A percentile compares a stretch with the other conserved stretches of the same genome.
Evolutionary conservation across 2,888 invertebrate species (phyloP).

Genomic region (Archaeoteleia sp.): DNA sequence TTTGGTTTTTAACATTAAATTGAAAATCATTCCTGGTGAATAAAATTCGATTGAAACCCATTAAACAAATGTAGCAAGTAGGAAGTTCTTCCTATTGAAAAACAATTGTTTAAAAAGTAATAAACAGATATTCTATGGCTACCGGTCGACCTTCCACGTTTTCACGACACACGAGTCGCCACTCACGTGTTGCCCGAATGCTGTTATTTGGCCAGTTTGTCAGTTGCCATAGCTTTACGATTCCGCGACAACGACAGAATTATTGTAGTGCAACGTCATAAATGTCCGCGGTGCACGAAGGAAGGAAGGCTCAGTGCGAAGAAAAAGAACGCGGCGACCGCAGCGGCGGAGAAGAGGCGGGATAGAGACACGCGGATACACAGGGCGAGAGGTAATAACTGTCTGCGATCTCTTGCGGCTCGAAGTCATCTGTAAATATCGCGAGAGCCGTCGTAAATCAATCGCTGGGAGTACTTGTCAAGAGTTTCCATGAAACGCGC

Average conservation of each 20-base stretch:
- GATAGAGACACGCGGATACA: conserved; percentile 52
- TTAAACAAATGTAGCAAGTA: too few species aligned
- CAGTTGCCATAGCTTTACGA: conserved; percentile 62
- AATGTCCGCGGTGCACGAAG: conserved; percentile 57
- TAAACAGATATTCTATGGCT: too few species aligned
- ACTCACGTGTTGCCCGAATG: too few species aligned
- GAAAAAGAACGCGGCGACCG: conserved; percentile 13
- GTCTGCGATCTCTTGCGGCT: conserved; percentile 59
- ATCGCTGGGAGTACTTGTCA: conserved; percentile 60
- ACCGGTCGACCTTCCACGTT: too few species aligned
- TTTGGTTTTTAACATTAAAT: too few species aligned
- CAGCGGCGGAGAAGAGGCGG: conserved; percentile 22
- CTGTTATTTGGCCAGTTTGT: conserved; percentile 57
- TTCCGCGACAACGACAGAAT: conserved; percentile 67
- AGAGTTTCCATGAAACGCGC: conserved; percentile 55
- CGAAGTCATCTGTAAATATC: conserved; percentile 66
- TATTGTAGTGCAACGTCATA: conserved; percentile 66
- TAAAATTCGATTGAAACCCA: too few species aligned
- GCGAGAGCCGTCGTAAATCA: conserved; percentile 66
- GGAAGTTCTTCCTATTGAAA: too few species aligned
- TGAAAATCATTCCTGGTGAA: too few species aligned
- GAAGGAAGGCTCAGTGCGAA: conserved; percentile 29
- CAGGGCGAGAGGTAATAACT: conserved; percentile 62
- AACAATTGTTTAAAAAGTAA: too few species aligned
- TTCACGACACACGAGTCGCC: too few species aligned